A percentile compares a stretch with the other conserved stretches of the same genome.
Conservation (phyloP, 2,113 vertebrate genomes). For the Oceanodroma tethys region DNA sequence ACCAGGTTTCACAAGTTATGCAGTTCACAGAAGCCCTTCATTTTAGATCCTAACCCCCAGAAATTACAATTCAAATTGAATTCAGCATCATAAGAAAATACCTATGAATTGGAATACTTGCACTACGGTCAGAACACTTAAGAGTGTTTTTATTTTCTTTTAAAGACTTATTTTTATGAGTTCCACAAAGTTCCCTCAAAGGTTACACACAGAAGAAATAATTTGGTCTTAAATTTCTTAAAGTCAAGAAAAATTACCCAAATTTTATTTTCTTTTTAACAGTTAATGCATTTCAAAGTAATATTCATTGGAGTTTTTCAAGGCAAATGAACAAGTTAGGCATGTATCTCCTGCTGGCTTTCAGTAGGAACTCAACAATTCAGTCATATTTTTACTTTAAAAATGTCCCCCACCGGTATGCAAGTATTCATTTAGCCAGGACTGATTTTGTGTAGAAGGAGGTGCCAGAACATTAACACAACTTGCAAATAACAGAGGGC, state of each 20-base stretch:
- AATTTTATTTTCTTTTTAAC: neutral
- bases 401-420: neutral
- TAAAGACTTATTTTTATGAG: neutral
- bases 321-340: neutral
- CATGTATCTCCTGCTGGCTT: conserved; percentile 31
- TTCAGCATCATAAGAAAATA: neutral
- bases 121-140: neutral
- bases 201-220: neutral
- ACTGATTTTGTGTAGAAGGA: neutral
- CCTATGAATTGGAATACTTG: neutral
- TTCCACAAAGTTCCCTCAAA: neutral
- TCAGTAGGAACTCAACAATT: conserved; percentile 3
- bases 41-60: neutral
- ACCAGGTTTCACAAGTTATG: neutral
- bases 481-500: neutral
- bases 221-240: neutral
- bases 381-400: neutral
- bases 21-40: neutral
- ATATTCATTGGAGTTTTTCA: neutral
- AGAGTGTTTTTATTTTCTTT: neutral
- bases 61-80: neutral
- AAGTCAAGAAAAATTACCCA: neutral
- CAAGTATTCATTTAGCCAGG: neutral
- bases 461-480: neutral
- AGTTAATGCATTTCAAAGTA: conserved; percentile 15